Percentiles rank a stretch among this genome's conserved stretches.
These are phyloP conservation scores for Thalassophryne amazonica DNA, from an alignment of 2,797 vertebrate genomes.

Conservation along the genomic window DNA sequence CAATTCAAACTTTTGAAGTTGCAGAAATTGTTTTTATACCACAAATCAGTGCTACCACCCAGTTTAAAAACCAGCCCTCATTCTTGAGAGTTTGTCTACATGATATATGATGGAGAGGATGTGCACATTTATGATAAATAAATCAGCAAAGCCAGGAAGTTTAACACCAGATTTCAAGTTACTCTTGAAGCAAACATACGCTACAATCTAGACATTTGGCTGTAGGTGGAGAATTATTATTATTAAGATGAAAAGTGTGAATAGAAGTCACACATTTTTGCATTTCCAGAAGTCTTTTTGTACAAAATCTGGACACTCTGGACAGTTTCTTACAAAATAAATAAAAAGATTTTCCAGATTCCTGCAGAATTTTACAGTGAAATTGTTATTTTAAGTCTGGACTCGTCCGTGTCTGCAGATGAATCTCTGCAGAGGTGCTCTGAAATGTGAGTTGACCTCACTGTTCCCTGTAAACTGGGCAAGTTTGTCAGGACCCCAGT, in stretches of 20 bases:
- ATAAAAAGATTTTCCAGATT: slow-evolving; percentile 12
- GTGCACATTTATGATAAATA: too few relatives aligned
- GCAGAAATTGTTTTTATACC: too few relatives aligned
- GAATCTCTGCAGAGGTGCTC: slow-evolving; percentile 5
- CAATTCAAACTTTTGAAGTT: too few relatives aligned
- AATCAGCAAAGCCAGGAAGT: too few relatives aligned
- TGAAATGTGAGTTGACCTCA: slow-evolving; percentile 31
- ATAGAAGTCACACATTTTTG: neutral
- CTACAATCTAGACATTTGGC: slow-evolving; percentile 11
- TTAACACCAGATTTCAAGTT: too few relatives aligned
- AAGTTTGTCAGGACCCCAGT: slow-evolving; percentile 58
- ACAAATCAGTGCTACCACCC: too few relatives aligned
- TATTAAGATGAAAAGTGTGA: neutral
- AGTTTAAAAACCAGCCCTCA: too few relatives aligned
- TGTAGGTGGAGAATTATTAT: neutral
- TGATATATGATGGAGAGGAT: too few relatives aligned
- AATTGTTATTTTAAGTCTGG: neutral
- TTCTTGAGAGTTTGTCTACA: too few relatives aligned
- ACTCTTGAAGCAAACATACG: too few relatives aligned
- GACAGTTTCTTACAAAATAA: slow-evolving; percentile 4
- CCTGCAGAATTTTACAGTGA: neutral
- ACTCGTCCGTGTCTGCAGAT: neutral
- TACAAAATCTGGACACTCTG: neutral
- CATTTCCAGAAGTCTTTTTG: neutral
- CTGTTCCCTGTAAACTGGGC: slow-evolving; percentile 55